Base-by-base conservation (phyloP, 2,888 invertebrate genomes). In the Ophion obscuratus region DNA sequence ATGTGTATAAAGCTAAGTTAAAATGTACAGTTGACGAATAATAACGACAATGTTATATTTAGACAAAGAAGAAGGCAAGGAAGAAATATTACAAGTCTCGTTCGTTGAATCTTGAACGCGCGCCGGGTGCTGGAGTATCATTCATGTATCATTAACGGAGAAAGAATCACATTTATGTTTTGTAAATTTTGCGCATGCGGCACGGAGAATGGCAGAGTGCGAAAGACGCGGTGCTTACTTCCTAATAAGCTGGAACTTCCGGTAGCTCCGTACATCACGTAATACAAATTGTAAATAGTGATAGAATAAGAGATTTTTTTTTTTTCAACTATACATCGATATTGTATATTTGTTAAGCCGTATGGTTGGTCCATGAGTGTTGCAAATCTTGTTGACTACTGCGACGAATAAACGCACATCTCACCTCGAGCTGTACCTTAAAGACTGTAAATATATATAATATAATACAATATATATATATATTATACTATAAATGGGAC, bases 361-460 rank as follows among this genome's bases (percentile, higher is more conserved):
- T 27, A 24, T 20, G 11, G 20, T 67, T 57, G 36, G 2, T 36
- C 40, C 17, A 40, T 53, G 84, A 17, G 59, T 68, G 77, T 68
- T 20, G 64, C 67, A 71, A 84, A 59, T 11, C 11, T 57, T 9
- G 17, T 67, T 71, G 66, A 80, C 66, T 70, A 76, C 76, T 73
- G 85, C 79, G 59, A 79, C 57, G 62, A 68, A 62, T 11, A 59
- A 17, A 68, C 53, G 24, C 74, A 31, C 57, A 64, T 66, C 66
- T 40, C 53, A 44, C 59, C 62, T 81, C 80, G 83, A 73, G 77
- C 44, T 61, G 81, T 78, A 67, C 47, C 53, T 77, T 86, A 81
- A 86, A 86, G 86, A 86, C 86, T 86, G 86, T 86, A 86, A 81
- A 86, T 86, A 86, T 75, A 68, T 57, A 24, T 71, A 53, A 53